Conservation (phyloP, 2,888 invertebrate genomes). For the Furcula furcula region DNA sequence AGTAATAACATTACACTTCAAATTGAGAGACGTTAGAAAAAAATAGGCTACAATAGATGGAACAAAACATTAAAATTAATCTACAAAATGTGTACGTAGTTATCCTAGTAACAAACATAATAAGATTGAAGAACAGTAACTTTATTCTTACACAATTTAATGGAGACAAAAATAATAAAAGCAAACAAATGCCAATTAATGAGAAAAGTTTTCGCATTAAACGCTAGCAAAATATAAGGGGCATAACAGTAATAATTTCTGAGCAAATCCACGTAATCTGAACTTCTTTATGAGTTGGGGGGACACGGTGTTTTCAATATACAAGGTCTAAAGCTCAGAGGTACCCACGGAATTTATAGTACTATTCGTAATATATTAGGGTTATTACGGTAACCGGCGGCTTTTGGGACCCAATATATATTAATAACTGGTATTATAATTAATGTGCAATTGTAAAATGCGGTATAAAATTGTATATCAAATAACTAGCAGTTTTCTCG, state of each 20-base stretch:
- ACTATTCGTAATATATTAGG: constrained; percentile 30
- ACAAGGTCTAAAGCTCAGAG: constrained; percentile 23
- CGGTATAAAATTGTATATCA: no score
- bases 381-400: constrained; percentile 41
- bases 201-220: constrained; percentile 5
- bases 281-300: constrained; percentile 28
- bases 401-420: constrained; percentile 21
- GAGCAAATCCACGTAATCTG: constrained; percentile 21
- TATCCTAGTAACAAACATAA: no score
- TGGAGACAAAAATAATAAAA: neutral
- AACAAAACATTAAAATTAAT: no score
- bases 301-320: constrained; percentile 32
- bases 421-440: neutral
- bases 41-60: no score
- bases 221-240: neutral
- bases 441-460: neutral
- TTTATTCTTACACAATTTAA: no score
- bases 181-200: constrained; percentile 1
- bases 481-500: no score
- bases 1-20: no score
- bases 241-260: constrained; percentile 3
- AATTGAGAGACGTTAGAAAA: no score
- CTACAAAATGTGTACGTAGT: no score
- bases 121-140: no score
- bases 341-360: constrained; percentile 27